Base-by-base conservation (phyloP, 2,113 vertebrate genomes). In the Datnioides undecimradiatus region DNA sequence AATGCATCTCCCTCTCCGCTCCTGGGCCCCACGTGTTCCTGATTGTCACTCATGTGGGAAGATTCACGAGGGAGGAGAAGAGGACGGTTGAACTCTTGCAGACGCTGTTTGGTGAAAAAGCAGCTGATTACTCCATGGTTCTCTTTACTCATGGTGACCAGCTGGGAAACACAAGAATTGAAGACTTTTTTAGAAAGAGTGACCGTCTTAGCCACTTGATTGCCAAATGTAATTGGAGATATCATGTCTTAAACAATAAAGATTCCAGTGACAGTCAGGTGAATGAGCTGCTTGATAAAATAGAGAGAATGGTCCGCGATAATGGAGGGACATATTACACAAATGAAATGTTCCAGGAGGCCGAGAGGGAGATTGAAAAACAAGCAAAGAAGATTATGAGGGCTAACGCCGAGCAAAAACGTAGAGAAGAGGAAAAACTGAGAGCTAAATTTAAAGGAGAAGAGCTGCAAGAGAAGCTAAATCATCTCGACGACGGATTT, bases 291-390 rank as follows among this genome's bases (percentile, higher is more conserved):
- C 52, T 84, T 21, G 54, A 10, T 27, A 84, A 87, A 45, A 52
- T 67, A 41, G 23, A 10, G 23, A 1, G 3, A 1, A 78, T 84
- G 59, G 14, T 82, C 11, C 0, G 1, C 7, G 3, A 31, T 7
- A 82, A 87, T 16, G 54, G 54, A 23, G 77, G 81, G 33, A 81
- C 13, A 41, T 84, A 49, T 68, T 84, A 87, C 73, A 81, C 78
- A 6, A 71, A 74, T 33, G 4, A 43, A 14, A 75, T 84, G 73
- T 79, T 78, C 46, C 51, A 71, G 48, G 64, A 75, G 51, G 85
- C 70, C 0, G 78, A 82, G 48, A 62, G 17, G 45, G 71, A 27
- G 2, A 74, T 79, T 52, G 23, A n/a, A 46, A 40, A 76, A 45
- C 0, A 34, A 52, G 0, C 9, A 8, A 1, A 10, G 34, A 10